phyloP scores from a whole-genome alignment of 53 echinoderm and acorn worm genomes.

The Apostichopus leukothele region DNA sequence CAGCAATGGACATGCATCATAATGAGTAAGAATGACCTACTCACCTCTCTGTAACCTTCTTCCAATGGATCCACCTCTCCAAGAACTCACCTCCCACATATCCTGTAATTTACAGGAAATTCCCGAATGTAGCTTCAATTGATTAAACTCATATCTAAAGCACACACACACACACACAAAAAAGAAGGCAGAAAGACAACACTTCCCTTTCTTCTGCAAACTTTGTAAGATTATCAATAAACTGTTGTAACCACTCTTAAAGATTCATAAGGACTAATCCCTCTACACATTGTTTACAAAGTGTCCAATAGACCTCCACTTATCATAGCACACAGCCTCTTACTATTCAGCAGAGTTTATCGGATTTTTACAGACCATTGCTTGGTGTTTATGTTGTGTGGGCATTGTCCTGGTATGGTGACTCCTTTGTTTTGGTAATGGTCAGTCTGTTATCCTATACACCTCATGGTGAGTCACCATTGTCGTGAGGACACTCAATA shows the following conservation, averaged over 20 bases:
- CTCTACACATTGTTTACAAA: no score
- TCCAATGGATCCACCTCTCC: not conserved
- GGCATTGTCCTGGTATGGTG: slow-evolving; percentile 13
- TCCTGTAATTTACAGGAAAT: not conserved
- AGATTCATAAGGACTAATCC: no score
- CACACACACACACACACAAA: no score
- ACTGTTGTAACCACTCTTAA: slow-evolving; percentile 19
- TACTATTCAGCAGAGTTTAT: no score
- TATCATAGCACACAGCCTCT: no score
- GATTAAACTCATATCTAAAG: not conserved
- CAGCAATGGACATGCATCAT: not conserved
- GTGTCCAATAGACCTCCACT: no score
- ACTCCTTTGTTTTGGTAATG: slow-evolving; percentile 14
- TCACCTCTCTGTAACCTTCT: not conserved
- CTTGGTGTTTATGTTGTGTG: slow-evolving; percentile 7
- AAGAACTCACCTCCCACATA: not conserved
- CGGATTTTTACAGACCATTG: no score
- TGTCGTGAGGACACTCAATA: slow-evolving; percentile 11
- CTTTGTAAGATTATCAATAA: slow-evolving; percentile 29
- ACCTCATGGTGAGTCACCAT: slow-evolving; percentile 34
- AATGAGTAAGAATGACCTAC: not conserved
- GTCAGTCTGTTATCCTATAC: slow-evolving; percentile 37
- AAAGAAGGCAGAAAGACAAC: not conserved
- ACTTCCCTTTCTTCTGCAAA: slow-evolving; percentile 7
- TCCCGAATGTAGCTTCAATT: not conserved